These are phyloP conservation scores for Oikopleura dioica DNA, from an alignment of 23 tunicate species.

Conservation along the genomic window DNA sequence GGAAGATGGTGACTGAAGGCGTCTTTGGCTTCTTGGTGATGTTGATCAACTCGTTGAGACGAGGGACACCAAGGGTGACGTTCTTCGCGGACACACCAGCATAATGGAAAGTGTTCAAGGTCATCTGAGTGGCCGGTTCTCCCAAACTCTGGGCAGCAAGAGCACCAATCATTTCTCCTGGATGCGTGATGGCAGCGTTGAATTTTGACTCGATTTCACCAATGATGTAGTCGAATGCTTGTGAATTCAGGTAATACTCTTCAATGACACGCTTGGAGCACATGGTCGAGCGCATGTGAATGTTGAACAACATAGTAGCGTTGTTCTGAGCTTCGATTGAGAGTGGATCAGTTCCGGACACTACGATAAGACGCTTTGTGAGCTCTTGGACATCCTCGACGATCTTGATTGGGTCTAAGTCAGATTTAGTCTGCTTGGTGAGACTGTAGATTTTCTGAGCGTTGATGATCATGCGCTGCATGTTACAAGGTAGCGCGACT, in stretches of 20 bases:
- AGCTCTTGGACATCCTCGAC: conserved; percentile 69
- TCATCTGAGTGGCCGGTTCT: conserved; percentile 99
- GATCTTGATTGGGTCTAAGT: conserved; percentile 52
- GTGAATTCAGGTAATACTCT: conserved; percentile 48
- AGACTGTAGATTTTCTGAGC: conserved; percentile 91
- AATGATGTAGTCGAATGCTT: conserved; percentile 92
- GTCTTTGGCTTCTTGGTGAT: conserved; percentile 89
- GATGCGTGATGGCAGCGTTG: conserved; percentile 35
- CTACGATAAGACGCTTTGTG: conserved; percentile 67
- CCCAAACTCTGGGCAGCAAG: conserved; percentile 93
- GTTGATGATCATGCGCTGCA: conserved; percentile 73
- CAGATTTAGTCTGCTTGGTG: conserved; percentile 41
- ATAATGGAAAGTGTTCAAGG: conserved; percentile 96
- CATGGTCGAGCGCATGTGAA: conserved; percentile 79
- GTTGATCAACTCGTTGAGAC: conserved; percentile 97
- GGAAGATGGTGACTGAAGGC: conserved; percentile 78
- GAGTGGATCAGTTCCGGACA: conserved; percentile 68
- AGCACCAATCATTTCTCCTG: conserved; percentile 98
- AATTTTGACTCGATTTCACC: conserved; percentile 88
- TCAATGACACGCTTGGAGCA: conserved; percentile 91
- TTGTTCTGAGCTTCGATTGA: conserved; percentile 92
- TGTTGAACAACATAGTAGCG: conserved; percentile 88
- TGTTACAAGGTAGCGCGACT: conserved; percentile 86
- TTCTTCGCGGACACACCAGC: conserved; percentile 99
- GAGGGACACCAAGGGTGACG: conserved; percentile 98